Base-by-base conservation (phyloP, 2,113 vertebrate species). In the Mus spicilegus region DNA sequence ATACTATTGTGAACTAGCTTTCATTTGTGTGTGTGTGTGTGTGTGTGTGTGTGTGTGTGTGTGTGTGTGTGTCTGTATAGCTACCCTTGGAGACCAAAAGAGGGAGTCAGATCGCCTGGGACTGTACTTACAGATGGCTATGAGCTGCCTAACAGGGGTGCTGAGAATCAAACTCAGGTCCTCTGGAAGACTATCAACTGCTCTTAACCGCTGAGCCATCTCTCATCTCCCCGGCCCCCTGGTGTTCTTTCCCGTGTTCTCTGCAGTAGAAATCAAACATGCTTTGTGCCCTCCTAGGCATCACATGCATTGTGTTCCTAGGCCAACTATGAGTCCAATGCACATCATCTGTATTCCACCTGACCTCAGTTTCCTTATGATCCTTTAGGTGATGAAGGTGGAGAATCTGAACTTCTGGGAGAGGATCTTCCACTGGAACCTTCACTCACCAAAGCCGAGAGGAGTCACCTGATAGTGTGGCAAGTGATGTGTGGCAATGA, bases 381-480 rank as follows among this genome's bases (percentile, higher is more conserved):
- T 97, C 96, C 95, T 84, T 58, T 95, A 99, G 99, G 99, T 87
- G 99, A 99, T 88, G 99, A 99, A 98, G 99, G 98, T 20, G 99
- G 98, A 30, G 99, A 99, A 93, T 98, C 98, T 2, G 99, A 99
- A 97, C 98, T 99, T 7, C 98, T 99, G n/a, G 99, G 99, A 90
- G 98, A 99, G 87, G 98, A 98, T 67, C 97, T 99, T 96, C 99
- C 99, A 72, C 99, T 99, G 91, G 99, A 99, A 98, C 99, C 99
- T 92, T 99, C 99, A n/a, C 98, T 99, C 97, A 99, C 99, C 98
- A 99, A 99, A 99, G 99, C 99, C 0, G 99, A 99, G 98, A 99
- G 99, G 96, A 99, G 99, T 98, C 99, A 99, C 98, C 99, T 99
- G 86, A 99, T 99, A 82, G 99, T 99, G 87, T 99, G 99, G 99